Conservation (phyloP, 2,113 vertebrate species). For the Charadrius vociferus region DNA sequence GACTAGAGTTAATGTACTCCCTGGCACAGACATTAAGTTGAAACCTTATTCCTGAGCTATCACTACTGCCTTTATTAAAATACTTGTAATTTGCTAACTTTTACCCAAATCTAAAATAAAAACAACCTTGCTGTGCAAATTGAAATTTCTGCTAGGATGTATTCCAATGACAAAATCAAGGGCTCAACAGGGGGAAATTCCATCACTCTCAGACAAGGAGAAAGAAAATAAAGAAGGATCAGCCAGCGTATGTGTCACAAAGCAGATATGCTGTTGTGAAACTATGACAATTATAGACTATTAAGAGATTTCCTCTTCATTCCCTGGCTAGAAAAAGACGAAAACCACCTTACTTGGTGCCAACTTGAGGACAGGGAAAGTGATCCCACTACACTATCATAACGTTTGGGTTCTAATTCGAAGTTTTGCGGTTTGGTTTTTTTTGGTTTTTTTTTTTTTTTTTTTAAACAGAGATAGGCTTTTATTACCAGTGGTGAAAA, state of each 20-base stretch:
- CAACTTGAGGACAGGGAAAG: neutral
- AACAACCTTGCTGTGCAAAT: neutral
- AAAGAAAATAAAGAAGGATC: constrained; percentile 5
- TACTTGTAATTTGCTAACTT: constrained; percentile 61
- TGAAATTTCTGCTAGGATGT: constrained; percentile 36
- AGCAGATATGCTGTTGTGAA: constrained; percentile 1
- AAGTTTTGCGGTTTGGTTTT: neutral
- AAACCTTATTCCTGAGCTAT: constrained; percentile 61
- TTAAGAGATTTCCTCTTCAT: constrained; percentile 8
- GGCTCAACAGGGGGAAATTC: neutral
- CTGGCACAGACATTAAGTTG: constrained; percentile 52
- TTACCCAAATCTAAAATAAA: constrained; percentile 17
- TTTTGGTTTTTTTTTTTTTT: neutral
- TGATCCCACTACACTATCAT: neutral
- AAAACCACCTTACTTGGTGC: neutral
- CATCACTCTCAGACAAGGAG: neutral
- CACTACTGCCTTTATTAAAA: constrained; percentile 57
- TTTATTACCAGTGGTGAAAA: neutral
- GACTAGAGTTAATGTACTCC: constrained; percentile 71
- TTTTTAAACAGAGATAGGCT: neutral
- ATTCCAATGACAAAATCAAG: constrained; percentile 27
- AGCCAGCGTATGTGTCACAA: neutral
- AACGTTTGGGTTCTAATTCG: neutral
- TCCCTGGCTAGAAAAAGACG: neutral
- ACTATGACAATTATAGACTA: constrained; percentile 15